These are phyloP conservation scores for Sterna hirundo DNA, from an alignment of 2,113 vertebrate genomes.

Conservation along the genomic window DNA sequence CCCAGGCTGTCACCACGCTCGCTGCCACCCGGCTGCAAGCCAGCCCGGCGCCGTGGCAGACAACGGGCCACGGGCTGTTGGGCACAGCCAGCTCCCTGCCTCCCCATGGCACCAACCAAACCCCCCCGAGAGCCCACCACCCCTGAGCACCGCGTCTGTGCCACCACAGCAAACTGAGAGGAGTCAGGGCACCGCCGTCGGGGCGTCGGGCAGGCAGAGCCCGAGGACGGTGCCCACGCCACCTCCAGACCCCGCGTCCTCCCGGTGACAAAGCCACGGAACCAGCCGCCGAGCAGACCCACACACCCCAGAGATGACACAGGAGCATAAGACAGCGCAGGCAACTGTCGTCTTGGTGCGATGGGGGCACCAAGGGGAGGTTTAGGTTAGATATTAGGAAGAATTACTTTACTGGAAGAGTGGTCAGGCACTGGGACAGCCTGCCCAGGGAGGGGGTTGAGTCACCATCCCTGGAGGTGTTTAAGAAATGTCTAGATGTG, in stretches of 20 bases:
- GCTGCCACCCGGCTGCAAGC: background rate
- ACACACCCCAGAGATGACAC: rapidly evolving
- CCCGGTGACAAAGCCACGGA: background rate
- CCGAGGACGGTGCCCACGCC: rapidly evolving
- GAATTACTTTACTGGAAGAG: too few relatives aligned
- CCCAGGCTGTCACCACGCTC: background rate
- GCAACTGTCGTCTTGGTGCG: rapidly evolving
- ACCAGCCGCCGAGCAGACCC: rapidly evolving
- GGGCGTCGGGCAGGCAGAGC: rapidly evolving
- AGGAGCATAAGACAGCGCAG: rapidly evolving
- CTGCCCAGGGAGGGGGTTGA: too few relatives aligned
- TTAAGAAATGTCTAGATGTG: too few relatives aligned
- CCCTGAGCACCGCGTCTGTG: rapidly evolving
- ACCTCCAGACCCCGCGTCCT: rapidly evolving
- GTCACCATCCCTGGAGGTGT: too few relatives aligned
- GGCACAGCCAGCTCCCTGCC: background rate
- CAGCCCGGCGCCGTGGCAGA: rapidly evolving
- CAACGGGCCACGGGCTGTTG: background rate
- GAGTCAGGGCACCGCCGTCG: rapidly evolving
- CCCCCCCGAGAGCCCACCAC: background rate
- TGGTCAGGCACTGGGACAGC: too few relatives aligned
- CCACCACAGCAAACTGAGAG: rapidly evolving
- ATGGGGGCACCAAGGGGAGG: too few relatives aligned
- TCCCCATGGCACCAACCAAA: rapidly evolving
- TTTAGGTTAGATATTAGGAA: too few relatives aligned